Evolutionary conservation across 1,140 invertebrate genomes (phyloP).

Genomic region (Lordiphosa clarofinis): DNA sequence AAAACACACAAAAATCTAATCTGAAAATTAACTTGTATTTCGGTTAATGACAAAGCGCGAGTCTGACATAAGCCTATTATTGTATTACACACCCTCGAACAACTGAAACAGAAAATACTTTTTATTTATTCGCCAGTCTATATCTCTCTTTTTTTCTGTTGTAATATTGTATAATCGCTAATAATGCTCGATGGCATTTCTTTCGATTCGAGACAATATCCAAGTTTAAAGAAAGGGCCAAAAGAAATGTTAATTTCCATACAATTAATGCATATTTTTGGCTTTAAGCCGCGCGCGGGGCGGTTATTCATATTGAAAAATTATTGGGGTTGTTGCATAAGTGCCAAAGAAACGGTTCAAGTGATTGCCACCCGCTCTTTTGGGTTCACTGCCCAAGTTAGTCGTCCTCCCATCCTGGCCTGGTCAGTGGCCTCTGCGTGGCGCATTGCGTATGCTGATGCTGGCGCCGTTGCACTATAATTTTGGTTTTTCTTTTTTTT

Average conservation of each 20-base stretch:
- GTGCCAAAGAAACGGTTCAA: constrained; percentile 15
- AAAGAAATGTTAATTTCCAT: constrained; percentile 43
- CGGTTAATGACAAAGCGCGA: too few relatives aligned
- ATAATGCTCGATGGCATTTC: constrained; percentile 29
- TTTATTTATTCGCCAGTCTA: too few relatives aligned
- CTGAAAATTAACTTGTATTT: too few relatives aligned
- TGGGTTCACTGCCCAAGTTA: constrained; percentile 28
- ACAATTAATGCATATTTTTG: too few relatives aligned
- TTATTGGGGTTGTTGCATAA: constrained; percentile 42
- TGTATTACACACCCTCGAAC: too few relatives aligned
- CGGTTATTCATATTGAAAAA: constrained; percentile 52
- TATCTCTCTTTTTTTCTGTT: too few relatives aligned
- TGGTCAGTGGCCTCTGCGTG: constrained; percentile 60
- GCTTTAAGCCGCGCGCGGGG: constrained; percentile 40
- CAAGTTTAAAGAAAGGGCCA: constrained; percentile 51
- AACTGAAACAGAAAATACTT: constrained; percentile 10
- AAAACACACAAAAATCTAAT: too few relatives aligned
- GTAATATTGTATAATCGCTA: constrained; percentile 46
- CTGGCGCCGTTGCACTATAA: constrained; percentile 45
- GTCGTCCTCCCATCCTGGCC: constrained; percentile 8
- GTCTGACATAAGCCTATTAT: too few relatives aligned
- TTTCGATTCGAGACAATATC: constrained; percentile 23
- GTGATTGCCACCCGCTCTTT: not conserved
- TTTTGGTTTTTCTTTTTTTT: constrained; percentile 26
- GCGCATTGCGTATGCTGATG: constrained; percentile 39